Evolutionary conservation across 2,797 vertebrate genomes (phyloP).

Genomic region (Alcedo atthis): DNA sequence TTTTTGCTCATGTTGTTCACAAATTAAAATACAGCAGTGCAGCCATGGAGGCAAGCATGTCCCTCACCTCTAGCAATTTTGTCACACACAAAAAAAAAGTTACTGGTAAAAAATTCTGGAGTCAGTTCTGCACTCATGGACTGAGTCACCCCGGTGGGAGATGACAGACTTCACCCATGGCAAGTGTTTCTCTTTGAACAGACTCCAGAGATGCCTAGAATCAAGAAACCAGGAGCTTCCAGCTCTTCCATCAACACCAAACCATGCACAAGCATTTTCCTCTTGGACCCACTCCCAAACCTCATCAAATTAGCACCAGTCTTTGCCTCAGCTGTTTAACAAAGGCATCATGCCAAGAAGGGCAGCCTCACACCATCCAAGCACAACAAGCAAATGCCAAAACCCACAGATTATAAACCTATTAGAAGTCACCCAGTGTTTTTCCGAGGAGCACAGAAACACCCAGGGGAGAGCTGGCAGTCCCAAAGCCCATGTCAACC

Average conservation of each 20-base stretch:
- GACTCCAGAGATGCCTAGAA: neutral
- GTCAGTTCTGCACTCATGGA: neutral
- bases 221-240: neutral
- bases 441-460: neutral
- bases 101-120: neutral
- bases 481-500: rapidly evolving
- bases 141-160: rapidly evolving
- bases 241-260: neutral
- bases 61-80: neutral
- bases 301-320: neutral
- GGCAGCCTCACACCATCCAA: neutral
- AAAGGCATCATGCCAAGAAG: neutral
- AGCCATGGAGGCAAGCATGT: neutral
- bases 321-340: neutral
- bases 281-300: neutral
- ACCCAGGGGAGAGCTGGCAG: neutral
- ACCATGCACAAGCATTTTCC: rapidly evolving
- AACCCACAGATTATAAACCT: neutral
- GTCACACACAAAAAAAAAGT: neutral
- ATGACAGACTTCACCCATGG: neutral
- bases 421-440: neutral
- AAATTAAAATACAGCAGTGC: neutral
- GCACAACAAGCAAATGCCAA: neutral
- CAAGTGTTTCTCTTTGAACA: neutral
- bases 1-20: neutral